These are phyloP conservation scores for Machimus atricapillus DNA, from an alignment of 2,888 invertebrate species.

Conservation along the genomic window DNA sequence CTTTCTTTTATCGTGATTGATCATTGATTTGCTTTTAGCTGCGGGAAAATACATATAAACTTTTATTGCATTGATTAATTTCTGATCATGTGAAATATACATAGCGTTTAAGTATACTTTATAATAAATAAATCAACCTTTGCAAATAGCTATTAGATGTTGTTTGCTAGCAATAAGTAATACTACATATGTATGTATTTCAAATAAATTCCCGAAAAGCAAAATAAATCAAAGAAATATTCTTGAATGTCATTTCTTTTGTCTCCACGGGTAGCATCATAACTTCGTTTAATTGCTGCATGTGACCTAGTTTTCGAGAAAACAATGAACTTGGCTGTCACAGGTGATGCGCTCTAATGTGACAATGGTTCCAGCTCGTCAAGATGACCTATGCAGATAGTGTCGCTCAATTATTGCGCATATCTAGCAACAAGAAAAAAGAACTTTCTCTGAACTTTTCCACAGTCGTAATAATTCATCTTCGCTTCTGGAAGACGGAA, in stretches of 20 bases:
- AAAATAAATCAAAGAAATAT: background rate
- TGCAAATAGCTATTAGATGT: no score
- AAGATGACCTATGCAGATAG: constrained; percentile 12
- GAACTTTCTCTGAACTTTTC: background rate
- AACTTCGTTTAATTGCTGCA: background rate
- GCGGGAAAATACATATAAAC: no score
- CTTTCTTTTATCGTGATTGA: background rate
- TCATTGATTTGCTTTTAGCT: background rate
- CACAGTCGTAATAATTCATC: constrained; percentile 3
- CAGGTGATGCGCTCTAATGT: background rate
- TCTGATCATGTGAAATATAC: no score
- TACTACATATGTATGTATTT: background rate
- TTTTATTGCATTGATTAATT: no score
- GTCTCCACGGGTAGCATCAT: background rate
- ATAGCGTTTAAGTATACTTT: no score
- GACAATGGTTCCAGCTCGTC: background rate
- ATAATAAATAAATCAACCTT: no score
- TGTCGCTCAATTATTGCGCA: background rate
- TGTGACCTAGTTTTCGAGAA: background rate
- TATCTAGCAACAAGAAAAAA: background rate
- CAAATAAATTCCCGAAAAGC: background rate
- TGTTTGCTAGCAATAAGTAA: no score
- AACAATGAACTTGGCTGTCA: constrained; percentile 7
- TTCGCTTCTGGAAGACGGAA: background rate
- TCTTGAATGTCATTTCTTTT: background rate